Percentiles rank a stretch among this genome's conserved stretches.
These are phyloP conservation scores for Oncorhynchus tshawytscha DNA, from an alignment of 2,113 vertebrate genomes.

Conservation along the genomic window DNA sequence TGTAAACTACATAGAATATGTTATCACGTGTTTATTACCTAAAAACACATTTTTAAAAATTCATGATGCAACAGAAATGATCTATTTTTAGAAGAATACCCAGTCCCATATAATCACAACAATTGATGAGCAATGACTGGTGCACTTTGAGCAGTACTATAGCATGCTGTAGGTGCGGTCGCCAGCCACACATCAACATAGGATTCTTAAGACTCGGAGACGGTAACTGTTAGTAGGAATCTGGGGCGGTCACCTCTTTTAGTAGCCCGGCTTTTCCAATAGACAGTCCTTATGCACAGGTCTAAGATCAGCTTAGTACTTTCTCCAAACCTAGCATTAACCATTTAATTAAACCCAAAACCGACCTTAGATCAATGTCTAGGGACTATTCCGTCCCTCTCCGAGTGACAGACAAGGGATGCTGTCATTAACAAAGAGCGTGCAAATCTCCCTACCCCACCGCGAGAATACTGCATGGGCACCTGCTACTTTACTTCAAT, in stretches of 20 bases:
- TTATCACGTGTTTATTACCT: no score
- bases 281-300: not conserved
- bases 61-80: no score
- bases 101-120: no score
- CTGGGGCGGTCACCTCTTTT: constrained; percentile 23
- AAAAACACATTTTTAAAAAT: rapidly evolving
- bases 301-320: constrained; percentile 40
- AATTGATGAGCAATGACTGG: no score
- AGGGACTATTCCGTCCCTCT: not conserved
- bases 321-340: not conserved
- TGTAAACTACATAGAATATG: no score
- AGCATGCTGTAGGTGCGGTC: not conserved
- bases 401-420: constrained; percentile 7
- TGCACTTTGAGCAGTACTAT: not conserved
- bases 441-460: constrained; percentile 55
- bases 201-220: not conserved
- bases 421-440: constrained; percentile 74
- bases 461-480: constrained; percentile 56
- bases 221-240: constrained; percentile 15
- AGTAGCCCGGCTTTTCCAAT: not conserved
- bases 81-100: no score
- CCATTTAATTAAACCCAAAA: constrained; percentile 2
- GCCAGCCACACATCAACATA: constrained; percentile 1
- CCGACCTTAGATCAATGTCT: constrained; percentile 47
- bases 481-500: constrained; percentile 63